Evolutionary conservation across 2,797 vertebrate species (phyloP).

Genomic region (Zenarchopterus dispar): DNA sequence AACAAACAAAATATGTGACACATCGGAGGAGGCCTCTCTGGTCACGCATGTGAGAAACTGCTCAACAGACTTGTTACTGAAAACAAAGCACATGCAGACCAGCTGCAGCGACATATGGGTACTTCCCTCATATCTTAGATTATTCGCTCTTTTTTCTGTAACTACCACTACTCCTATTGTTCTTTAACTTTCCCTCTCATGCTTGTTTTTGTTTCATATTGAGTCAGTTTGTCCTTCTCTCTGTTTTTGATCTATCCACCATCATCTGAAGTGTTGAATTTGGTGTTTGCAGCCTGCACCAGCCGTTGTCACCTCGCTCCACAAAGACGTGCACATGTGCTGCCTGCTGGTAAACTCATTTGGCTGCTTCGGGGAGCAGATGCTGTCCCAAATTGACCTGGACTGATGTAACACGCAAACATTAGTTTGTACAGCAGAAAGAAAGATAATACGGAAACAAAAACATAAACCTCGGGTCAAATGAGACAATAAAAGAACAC

Average conservation of each 20-base stretch:
- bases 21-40: slow-evolving; percentile 1
- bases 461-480: slow-evolving; percentile 39
- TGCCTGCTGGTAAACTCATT: slow-evolving; percentile 29
- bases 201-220: neutral
- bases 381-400: slow-evolving; percentile 60
- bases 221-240: neutral
- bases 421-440: slow-evolving; percentile 55
- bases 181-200: neutral
- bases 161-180: no score
- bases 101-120: no score
- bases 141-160: no score
- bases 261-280: slow-evolving; percentile 28
- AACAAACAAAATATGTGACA: slow-evolving; percentile 24
- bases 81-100: no score
- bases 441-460: slow-evolving; percentile 32
- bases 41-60: no score
- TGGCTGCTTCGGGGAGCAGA: slow-evolving; percentile 61
- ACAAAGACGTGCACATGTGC: slow-evolving; percentile 21
- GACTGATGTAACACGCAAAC: slow-evolving; percentile 33
- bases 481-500: slow-evolving; percentile 28
- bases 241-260: slow-evolving; percentile 6
- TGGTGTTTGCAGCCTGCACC: slow-evolving; percentile 38
- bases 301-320: slow-evolving; percentile 52
- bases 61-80: no score
- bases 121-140: no score